Percentiles rank a stretch among this genome's conserved stretches.
Evolutionary conservation across 2,888 invertebrate genomes (phyloP).

Genomic region (Oxyteleia sp.): DNA sequence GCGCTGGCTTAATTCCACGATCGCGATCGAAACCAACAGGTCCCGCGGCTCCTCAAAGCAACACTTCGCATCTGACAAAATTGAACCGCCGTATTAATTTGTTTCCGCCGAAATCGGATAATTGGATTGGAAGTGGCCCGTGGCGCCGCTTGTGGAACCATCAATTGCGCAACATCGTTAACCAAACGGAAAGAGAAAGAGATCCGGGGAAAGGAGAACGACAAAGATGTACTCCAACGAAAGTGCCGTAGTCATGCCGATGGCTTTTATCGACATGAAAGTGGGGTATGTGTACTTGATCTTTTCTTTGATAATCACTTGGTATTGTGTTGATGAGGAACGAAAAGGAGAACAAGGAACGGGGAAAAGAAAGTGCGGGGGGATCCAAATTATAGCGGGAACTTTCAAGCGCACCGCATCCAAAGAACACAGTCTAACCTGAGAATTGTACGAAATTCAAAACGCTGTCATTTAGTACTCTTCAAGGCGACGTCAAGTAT

Average conservation of each 20-base stretch:
- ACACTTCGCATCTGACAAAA: slow-evolving; percentile 1
- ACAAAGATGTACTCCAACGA: slow-evolving; percentile 83
- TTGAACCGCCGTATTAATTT: slow-evolving; percentile 28
- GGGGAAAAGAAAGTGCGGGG: slow-evolving; percentile 49
- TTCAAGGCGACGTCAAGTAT: slow-evolving; percentile 24
- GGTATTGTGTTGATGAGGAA: slow-evolving; percentile 76
- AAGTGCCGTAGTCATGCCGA: slow-evolving; percentile 81
- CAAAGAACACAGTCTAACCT: slow-evolving; percentile 34
- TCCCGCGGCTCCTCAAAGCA: background rate
- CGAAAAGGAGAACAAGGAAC: slow-evolving; percentile 53
- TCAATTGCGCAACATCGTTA: slow-evolving; percentile 63
- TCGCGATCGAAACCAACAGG: slow-evolving; percentile 11
- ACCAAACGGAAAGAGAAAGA: slow-evolving; percentile 54
- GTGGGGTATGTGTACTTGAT: slow-evolving; percentile 82
- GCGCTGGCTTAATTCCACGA: slow-evolving; percentile 17
- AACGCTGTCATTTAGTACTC: slow-evolving; percentile 41
- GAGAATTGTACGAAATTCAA: slow-evolving; percentile 41
- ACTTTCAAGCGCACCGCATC: slow-evolving; percentile 43
- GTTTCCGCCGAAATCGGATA: slow-evolving; percentile 31
- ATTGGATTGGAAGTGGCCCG: slow-evolving; percentile 43
- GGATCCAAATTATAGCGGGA: slow-evolving; percentile 62
- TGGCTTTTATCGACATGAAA: slow-evolving; percentile 83
- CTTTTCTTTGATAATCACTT: slow-evolving; percentile 80
- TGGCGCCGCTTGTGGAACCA: slow-evolving; percentile 30
- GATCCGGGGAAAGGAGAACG: slow-evolving; percentile 49